Base-by-base conservation (phyloP, 2,113 vertebrate species). In the Mesoclemmys tuberculata region DNA sequence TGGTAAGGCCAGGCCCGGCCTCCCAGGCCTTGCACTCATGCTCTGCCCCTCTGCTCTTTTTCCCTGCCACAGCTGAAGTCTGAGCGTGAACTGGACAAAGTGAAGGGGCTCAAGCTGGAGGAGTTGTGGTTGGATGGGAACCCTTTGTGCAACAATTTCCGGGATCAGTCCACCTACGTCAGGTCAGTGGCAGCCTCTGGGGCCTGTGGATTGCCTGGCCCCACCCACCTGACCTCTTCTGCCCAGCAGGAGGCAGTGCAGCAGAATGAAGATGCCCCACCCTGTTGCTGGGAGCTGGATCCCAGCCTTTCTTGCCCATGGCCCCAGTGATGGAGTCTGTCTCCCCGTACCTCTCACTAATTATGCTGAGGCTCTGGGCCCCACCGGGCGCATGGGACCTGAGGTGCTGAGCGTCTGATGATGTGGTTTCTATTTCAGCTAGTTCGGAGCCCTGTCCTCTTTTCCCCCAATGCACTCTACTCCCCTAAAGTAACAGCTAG, bases 41-140 rank as follows among this genome's bases (percentile, higher is more conserved):
- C n/a, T 8, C 12, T 27, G 3, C 2, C 1, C 74, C 24, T 13
- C 22, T 51, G 7, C 48, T 54, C 27, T 21, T 1, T 8, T 29
- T 1, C 2, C 5, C 13, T 8, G 88, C n/a, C 71, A 24, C 87
- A 99, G 99, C 94, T 99, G 82, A 99, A 99, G 91, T 97, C 98
- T 0, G 99, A 99, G 31, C 93, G 98, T 2, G 99, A 99, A 75
- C 98, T 99, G 95, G 99, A 99, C 92, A 99, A 98, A 89, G 81
- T 99, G 71, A 99, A 99, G 96, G 98, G 98, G 41, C 96, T 99
- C 85, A 99, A 99, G 97, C 96, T 99, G 81, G 98, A 98, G 87
- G 99, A 99, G 95, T 97, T 99, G 35, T 99, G 99, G 99, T 97
- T 99, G 78, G 98, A 98, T 2, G 97, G 97, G 85, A 99, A 99